These are phyloP conservation scores for Chelmon rostratus DNA, from an alignment of 2,797 vertebrate species.

Conservation along the genomic window DNA sequence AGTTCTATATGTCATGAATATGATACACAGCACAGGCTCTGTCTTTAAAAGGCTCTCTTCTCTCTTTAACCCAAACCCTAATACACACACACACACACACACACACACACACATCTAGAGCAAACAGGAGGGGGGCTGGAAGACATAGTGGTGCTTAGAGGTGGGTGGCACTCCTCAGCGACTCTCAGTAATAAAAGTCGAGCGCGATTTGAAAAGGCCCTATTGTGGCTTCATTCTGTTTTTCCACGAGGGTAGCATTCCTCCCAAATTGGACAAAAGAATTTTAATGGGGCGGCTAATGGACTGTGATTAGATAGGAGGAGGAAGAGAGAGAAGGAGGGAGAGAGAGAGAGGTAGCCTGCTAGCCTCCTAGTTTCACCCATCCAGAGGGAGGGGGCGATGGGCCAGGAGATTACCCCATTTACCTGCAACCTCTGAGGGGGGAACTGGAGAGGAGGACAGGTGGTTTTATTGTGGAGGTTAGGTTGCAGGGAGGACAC, in stretches of 20 bases:
- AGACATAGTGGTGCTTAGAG: slow-evolving; percentile 63
- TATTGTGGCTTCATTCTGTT: slow-evolving; percentile 82
- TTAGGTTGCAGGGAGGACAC: slow-evolving; percentile 66
- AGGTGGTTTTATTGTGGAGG: slow-evolving; percentile 52
- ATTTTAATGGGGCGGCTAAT: slow-evolving; percentile 88
- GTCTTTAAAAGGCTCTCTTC: neutral
- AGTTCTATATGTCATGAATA: neutral
- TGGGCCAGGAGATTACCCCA: slow-evolving; percentile 80
- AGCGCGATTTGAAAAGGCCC: slow-evolving; percentile 80
- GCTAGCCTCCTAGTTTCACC: too few relatives aligned
- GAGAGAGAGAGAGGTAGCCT: slow-evolving; percentile 37
- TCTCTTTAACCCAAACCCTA: neutral
- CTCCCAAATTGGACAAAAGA: slow-evolving; percentile 89
- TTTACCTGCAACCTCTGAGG: slow-evolving; percentile 82
- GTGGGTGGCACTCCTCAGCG: slow-evolving; percentile 80
- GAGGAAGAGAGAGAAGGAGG: slow-evolving; percentile 57
- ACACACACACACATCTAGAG: slow-evolving; percentile 14
- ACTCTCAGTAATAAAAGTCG: slow-evolving; percentile 84
- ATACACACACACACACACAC: slow-evolving; percentile 31
- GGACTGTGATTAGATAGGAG: slow-evolving; percentile 86
- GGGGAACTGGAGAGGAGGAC: slow-evolving; percentile 68
- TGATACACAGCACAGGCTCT: slow-evolving; percentile 1
- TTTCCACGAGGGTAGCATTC: slow-evolving; percentile 86
- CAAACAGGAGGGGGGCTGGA: slow-evolving; percentile 44
- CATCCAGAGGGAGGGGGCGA: slow-evolving; percentile 73